A percentile compares a stretch with the other conserved stretches of the same genome.
These are phyloP conservation scores for Alligator sinensis DNA, from an alignment of 2,113 vertebrate genomes.

Conservation along the genomic window DNA sequence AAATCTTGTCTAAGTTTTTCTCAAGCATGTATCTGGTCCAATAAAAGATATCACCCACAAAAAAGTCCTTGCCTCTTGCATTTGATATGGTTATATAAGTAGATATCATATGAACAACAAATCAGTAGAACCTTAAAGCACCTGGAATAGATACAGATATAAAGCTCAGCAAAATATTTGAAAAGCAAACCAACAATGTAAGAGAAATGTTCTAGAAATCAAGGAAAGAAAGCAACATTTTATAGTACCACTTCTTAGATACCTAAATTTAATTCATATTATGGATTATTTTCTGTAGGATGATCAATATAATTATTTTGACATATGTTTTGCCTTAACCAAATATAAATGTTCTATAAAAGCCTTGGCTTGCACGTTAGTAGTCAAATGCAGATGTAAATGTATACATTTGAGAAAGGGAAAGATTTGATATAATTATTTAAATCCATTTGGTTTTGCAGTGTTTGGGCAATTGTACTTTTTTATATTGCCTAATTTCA, in stretches of 20 bases:
- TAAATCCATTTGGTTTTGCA: not conserved
- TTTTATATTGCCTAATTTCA: not conserved
- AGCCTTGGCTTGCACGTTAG: not conserved
- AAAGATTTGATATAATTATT: not conserved
- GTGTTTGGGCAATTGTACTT: not conserved
- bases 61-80: too few relatives aligned
- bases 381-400: not conserved
- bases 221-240: constrained; percentile 9
- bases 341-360: not conserved
- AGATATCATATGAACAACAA: constrained; percentile 64
- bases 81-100: constrained; percentile 16
- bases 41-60: too few relatives aligned
- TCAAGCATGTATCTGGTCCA: too few relatives aligned
- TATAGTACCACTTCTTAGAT: not conserved
- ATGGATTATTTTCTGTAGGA: not conserved
- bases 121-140: constrained; percentile 62
- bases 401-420: not conserved
- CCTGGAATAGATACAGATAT: constrained; percentile 63
- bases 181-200: constrained; percentile 57
- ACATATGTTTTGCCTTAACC: not conserved
- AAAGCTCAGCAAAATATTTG: constrained; percentile 43
- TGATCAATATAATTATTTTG: not conserved
- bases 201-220: constrained; percentile 46
- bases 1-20: too few relatives aligned
- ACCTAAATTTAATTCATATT: not conserved